Percentiles rank a stretch among this genome's conserved stretches.
Evolutionary conservation across 2,113 vertebrate genomes (phyloP).

Genomic region (Tapirus terrestris): DNA sequence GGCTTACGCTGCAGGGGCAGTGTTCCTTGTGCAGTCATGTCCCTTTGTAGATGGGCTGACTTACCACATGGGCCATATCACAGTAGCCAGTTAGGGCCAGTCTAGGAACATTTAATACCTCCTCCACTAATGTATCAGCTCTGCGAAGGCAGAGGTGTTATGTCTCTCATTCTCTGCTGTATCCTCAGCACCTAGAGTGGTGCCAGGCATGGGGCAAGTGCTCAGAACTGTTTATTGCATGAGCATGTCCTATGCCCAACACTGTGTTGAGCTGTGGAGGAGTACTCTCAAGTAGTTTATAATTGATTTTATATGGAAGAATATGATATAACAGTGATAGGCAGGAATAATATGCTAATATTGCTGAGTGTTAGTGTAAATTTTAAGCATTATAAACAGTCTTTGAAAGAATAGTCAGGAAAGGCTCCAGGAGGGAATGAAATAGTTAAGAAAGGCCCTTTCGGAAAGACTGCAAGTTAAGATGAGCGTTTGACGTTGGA

Average conservation of each 20-base stretch:
- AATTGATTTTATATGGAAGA: not conserved
- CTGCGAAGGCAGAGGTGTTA: accelerated
- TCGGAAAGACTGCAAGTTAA: not conserved
- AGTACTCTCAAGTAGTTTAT: not conserved
- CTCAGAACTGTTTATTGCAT: not conserved
- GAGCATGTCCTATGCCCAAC: not conserved
- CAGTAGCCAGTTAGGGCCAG: not conserved
- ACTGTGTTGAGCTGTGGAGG: not conserved
- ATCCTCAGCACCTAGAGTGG: accelerated
- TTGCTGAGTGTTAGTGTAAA: not conserved
- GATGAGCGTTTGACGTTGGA: not conserved
- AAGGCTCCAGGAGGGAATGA: not conserved
- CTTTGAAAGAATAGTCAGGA: not conserved
- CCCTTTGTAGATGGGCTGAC: not conserved
- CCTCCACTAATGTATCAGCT: not conserved
- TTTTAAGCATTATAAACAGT: not conserved
- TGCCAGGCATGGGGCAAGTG: accelerated
- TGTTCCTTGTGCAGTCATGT: too few relatives aligned
- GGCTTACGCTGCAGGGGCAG: not conserved
- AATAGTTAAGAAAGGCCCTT: not conserved
- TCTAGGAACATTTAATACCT: not conserved
- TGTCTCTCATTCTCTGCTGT: not conserved
- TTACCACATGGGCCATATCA: not conserved
- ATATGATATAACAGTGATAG: not conserved
- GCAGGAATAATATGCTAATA: not conserved